Base-by-base conservation (phyloP, 2,113 vertebrate species). In the Picathartes gymnocephalus region DNA sequence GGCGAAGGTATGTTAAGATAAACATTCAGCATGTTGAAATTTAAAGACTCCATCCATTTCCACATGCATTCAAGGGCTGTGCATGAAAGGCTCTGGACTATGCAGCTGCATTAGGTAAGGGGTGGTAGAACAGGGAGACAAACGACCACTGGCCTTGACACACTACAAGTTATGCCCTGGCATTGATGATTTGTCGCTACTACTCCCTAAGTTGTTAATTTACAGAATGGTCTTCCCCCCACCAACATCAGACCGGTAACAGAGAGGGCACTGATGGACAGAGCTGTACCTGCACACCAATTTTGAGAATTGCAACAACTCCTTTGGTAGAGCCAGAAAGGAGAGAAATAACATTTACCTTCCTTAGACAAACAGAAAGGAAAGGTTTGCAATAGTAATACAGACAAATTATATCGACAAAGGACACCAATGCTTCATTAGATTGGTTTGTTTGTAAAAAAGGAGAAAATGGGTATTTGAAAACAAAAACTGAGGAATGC, bases 251-350 rank as follows among this genome's bases (percentile, higher is more conserved):
- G 69, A 30, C 30, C 24, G 33, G 39, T 7, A 71, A 35, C 18
- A 50, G 58, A 23, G 11, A 22, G 5, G 9, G 24, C 44, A 33
- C 21, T 23, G 35, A 39, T 0, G 2, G 58, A n/a, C 58, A 7
- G 4, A 62, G 15, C 35, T 66, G 56, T 47, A 73, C 22, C 24
- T 23, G 33, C 53, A 61, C 0, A 0, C 23, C 11, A 4, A 0
- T 33, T 61, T 35, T 80, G 19, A 23, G 62, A 72, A 39, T 20
- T 80, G 0, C 7, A 40, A 45, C 12, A 25, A 66, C 8, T 66
- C 33, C 42, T 92, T 6, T 25, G 21, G 50, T 7, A 42, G 15
- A 72, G 7, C 21, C 53, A 44, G 76, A 40, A 20, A 39, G 45
- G 47, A 47, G 5, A 68, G 42, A 88, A 77, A 2, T 5, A 73